Conservation (phyloP, 2,888 invertebrate species). For the Synanthedon andrenaeformis region DNA sequence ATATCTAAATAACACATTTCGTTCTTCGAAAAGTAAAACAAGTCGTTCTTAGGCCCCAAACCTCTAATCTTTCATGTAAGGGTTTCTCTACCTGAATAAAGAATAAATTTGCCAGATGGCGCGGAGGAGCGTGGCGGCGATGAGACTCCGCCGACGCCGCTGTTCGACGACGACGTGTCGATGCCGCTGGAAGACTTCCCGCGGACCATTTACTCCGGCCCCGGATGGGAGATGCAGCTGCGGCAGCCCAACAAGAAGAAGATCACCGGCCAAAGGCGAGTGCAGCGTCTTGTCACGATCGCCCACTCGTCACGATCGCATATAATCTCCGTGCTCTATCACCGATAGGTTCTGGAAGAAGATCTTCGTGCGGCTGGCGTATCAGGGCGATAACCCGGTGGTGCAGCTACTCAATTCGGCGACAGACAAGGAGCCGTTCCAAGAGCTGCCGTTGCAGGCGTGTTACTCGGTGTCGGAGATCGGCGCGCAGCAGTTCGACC, state of each 20-base stretch:
- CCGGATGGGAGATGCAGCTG: conserved; percentile 97
- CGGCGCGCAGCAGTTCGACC: conserved; percentile 97
- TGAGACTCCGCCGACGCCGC: conserved; percentile 90
- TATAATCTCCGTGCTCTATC: neutral
- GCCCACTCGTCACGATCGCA: neutral
- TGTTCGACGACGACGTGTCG: conserved; percentile 94
- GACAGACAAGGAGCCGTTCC: conserved; percentile 91
- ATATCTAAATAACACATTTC: too few species aligned
- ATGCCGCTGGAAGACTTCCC: conserved; percentile 94
- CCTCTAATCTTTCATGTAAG: neutral
- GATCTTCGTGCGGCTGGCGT: conserved; percentile 84
- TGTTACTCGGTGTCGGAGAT: conserved; percentile 96
- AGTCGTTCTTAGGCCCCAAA: neutral
- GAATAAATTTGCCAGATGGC: neutral
- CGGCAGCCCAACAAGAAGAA: conserved; percentile 97
- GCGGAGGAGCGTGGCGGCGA: conserved; percentile 23
- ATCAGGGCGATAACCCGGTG: conserved; percentile 84
- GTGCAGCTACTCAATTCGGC: conserved; percentile 87
- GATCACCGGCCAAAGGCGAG: conserved; percentile 85
- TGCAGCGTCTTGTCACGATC: too few species aligned
- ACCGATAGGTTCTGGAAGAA: conserved; percentile 92
- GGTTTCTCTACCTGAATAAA: neutral
- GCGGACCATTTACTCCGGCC: conserved; percentile 78
- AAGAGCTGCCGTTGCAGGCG: conserved; percentile 93
- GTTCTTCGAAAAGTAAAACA: too few species aligned